Evolutionary conservation across 2,888 invertebrate species (phyloP), one percentile per base, ranked within the genome.

Genomic region (Clistopyga incitator): DNA sequence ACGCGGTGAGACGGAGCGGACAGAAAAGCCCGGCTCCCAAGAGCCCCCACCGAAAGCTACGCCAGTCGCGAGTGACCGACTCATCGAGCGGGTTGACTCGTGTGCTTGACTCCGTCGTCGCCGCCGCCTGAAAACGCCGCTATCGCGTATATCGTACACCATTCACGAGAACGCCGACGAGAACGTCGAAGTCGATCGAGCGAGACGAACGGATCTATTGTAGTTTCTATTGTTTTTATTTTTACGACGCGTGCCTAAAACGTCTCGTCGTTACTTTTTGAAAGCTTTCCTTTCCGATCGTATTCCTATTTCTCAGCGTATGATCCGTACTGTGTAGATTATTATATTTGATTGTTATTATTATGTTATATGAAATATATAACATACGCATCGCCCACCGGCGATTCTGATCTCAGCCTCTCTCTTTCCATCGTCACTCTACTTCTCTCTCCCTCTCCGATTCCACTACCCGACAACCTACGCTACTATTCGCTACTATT

Each of bases 41-140:
- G 70, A 71, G 68, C 50, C 64, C 78, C 89, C 88, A 86, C 82
- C 82, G 87, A 81, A 86, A 87, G 88, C 87, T 88, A 84, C 87
- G 89, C 85, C 89, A 91, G 91, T 91, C 89, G 90, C 89, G 91
- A 90, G 90, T 90, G 86, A 87, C 87, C 91, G 90, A 90, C 91
- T 89, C 90, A 87, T 86, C 90, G 91, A 91, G 90, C 88, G 91
- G 90, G 89, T 89, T 88, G 86, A 84, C 87, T 87, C 88, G 84
- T 78, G 84, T 78, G 78, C 70, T 81, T 82, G 47, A 61, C 72
- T 81, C 54, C 64, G 61, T 56, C 78, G 67, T 29, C 67, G 61
- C 50, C 68, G 59, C 75, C 68, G 59, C 75, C 54, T 45, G 50
- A 56, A 52, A 59, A 11, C 75, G 64, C 61, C 64, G 74, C 52